Evolutionary conservation across 2,888 invertebrate species (phyloP).

Genomic region (Sesia bembeciformis): DNA sequence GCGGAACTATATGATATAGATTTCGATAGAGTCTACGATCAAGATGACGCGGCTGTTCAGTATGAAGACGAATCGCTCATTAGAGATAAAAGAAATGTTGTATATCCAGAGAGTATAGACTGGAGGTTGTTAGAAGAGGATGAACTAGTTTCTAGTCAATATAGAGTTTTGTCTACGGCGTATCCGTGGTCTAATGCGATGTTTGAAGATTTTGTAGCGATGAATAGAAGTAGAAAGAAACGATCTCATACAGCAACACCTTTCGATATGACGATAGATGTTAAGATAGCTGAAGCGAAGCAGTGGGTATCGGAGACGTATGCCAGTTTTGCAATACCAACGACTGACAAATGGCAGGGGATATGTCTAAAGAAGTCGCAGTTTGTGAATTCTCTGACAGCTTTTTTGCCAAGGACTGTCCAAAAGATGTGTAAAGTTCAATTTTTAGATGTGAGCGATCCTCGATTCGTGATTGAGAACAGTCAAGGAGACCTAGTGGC

Average conservation of each 20-base stretch:
- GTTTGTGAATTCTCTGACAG: conserved; percentile 84
- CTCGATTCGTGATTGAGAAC: conserved; percentile 83
- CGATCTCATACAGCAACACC: conserved; percentile 55
- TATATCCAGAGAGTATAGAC: conserved; percentile 49
- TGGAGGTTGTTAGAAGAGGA: conserved; percentile 63
- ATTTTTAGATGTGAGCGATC: conserved; percentile 86
- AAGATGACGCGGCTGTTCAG: conserved; percentile 57
- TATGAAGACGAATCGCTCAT: conserved; percentile 49
- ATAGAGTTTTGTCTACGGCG: conserved; percentile 58
- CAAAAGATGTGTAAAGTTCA: conserved; percentile 82
- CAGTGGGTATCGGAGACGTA: conserved; percentile 91
- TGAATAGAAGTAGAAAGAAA: conserved; percentile 68
- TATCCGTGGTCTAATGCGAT: conserved; percentile 71
- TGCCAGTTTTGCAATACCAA: conserved; percentile 90
- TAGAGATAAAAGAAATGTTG: conserved; percentile 53
- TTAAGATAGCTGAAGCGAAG: conserved; percentile 83
- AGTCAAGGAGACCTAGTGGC: conserved; percentile 88
- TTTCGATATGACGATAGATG: conserved; percentile 76
- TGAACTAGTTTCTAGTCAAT: conserved; percentile 64
- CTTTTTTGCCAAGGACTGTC: conserved; percentile 84
- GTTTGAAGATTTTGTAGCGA: conserved; percentile 66
- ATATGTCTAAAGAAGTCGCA: conserved; percentile 88
- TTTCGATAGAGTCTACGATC: conserved; percentile 72
- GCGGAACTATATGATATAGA: conserved; percentile 76
- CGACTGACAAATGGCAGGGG: conserved; percentile 84